These are phyloP conservation scores for Bathynomus jamesi DNA, from an alignment of 1,140 invertebrate genomes.

Conservation along the genomic window DNA sequence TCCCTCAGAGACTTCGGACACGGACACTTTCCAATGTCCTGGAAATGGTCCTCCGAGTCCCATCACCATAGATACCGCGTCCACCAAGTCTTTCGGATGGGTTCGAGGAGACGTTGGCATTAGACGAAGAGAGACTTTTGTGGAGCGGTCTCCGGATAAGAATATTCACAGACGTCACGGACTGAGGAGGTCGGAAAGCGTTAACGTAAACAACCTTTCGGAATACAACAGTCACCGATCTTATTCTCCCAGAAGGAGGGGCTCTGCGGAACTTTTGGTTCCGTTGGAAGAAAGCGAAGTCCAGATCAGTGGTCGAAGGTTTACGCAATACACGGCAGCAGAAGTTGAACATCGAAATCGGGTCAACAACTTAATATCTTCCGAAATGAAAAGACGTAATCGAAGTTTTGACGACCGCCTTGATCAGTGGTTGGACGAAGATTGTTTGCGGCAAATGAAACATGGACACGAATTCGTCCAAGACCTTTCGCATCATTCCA, in stretches of 20 bases:
- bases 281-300: conserved; percentile 26
- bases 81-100: conserved; percentile 30
- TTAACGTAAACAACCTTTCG: conserved; percentile 22
- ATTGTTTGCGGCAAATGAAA: conserved; percentile 15
- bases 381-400: conserved; percentile 30
- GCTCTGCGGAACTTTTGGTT: conserved; percentile 23
- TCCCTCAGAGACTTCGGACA: conserved; percentile 37
- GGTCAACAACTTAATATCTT: conserved; percentile 30
- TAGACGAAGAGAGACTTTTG: conserved; percentile 28
- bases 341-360: conserved; percentile 30
- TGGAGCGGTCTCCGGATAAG: conserved; percentile 16
- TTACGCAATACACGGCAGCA: conserved; percentile 30
- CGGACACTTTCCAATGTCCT: conserved; percentile 19
- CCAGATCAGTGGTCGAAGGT: conserved; percentile 33
- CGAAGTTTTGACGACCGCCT: conserved; percentile 36
- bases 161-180: conserved; percentile 12
- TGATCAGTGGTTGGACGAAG: conserved; percentile 30
- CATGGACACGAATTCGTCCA: conserved; percentile 22
- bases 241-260: conserved; percentile 23
- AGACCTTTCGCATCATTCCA: background rate
- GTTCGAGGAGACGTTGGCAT: conserved; percentile 24
- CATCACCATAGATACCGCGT: conserved; percentile 32
- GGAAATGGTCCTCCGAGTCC: conserved; percentile 20
- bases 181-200: conserved; percentile 27
- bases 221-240: conserved; percentile 32